Evolutionary conservation across 2,113 vertebrate species (phyloP), one percentile per base, ranked within the genome.

Genomic region (Synodontis membranacea): DNA sequence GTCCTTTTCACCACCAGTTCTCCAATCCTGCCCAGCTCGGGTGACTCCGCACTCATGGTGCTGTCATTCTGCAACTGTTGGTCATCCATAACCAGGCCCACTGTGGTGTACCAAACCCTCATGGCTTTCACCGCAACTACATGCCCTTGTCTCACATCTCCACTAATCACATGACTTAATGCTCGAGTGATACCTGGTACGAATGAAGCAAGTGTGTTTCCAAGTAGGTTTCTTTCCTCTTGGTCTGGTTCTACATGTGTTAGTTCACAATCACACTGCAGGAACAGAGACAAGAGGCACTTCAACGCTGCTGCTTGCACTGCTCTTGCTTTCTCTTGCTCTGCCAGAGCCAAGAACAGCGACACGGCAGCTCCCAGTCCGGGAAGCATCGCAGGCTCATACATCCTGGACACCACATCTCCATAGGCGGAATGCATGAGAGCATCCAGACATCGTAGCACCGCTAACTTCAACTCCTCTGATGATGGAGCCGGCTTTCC

Each of bases 91-190:
- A 97, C 94, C 37, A 94, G 91, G 12, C 93, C 90, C 56, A 98
- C 93, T 0, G 91, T 87, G 62, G 89, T 92, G 76, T 94, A 96
- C 92, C 97, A 97, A 79, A 97, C 90, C 88, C 93, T 96, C 28
- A 98, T 92, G 50, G 97, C 97, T 86, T 87, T 92, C 19, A 96
- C 90, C 0, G 95, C 93, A 39, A 97, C 80, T 66, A 85, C 91
- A 72, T 99, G 96, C 23, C 97, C 97, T 91, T 98, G 97, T 88
- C 96, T 97, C 66, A 95, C 84, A 70, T 98, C 97, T 84, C 96
- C 97, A 0, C 96, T 94, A 66, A 98, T 94, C 48, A 98, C 88
- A 80, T 95, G 95, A 80, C 96, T 92, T 39, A 97, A 88, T 0
- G 94, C 70, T 1, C 92, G 92, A n/a, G 95, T 95, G 85, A 98